phyloP scores from a whole-genome alignment of 2,797 vertebrate species.

The Leuciscus waleckii region DNA sequence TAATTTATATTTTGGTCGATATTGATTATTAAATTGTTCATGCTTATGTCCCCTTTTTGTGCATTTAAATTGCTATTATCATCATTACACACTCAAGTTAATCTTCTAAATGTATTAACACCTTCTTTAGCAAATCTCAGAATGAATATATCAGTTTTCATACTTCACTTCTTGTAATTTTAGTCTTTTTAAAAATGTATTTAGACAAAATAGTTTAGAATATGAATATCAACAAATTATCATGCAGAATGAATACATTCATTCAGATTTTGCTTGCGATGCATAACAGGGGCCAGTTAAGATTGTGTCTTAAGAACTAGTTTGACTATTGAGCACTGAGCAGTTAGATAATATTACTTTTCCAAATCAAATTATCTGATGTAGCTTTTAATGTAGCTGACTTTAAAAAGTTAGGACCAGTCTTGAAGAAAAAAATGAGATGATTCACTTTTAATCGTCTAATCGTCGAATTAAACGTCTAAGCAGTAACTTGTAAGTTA shows the following conservation, averaged over 20 bases:
- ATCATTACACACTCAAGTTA: neutral
- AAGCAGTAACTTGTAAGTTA: neutral
- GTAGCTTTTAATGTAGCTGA: too few species aligned
- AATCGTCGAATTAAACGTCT: too few species aligned
- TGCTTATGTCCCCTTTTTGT: neutral
- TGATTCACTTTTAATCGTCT: neutral
- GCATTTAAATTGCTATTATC: neutral
- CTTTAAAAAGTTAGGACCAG: too few species aligned
- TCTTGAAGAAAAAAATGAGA: too few species aligned
- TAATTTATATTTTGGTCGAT: too few species aligned
- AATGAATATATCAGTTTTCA: neutral
- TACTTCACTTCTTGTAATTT: conserved; percentile 51
- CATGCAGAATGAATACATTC: neutral
- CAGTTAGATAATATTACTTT: too few species aligned
- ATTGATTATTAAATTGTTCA: too few species aligned
- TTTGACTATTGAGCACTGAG: too few species aligned
- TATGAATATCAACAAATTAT: neutral
- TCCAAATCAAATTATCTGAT: too few species aligned
- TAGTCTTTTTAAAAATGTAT: conserved; percentile 24
- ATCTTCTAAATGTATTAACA: neutral
- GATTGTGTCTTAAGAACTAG: too few species aligned
- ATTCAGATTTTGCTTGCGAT: neutral
- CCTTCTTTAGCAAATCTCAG: neutral
- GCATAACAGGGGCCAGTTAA: neutral
- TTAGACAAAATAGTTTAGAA: neutral